These are phyloP conservation scores for Trachemys scripta DNA, from an alignment of 2,113 vertebrate genomes.

Conservation along the genomic window DNA sequence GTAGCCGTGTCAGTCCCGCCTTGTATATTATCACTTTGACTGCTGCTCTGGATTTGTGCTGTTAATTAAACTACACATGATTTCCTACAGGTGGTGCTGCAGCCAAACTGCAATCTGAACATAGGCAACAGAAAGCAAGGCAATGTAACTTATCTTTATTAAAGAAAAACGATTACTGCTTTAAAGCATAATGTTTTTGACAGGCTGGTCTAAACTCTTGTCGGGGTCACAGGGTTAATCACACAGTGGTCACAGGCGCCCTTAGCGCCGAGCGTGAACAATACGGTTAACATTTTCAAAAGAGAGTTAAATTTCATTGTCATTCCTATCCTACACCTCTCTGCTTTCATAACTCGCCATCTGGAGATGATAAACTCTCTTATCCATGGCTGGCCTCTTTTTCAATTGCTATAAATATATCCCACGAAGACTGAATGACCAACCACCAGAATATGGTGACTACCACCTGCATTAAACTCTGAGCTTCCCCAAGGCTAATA, in stretches of 20 bases:
- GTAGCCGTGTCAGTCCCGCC: background rate
- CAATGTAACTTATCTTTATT: conserved; percentile 37
- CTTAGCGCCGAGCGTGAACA: conserved; percentile 58
- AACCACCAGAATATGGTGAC: conserved; percentile 44
- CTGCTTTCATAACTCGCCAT: conserved; percentile 64
- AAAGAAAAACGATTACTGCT: conserved; percentile 40
- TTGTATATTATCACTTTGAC: background rate
- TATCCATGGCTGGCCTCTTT: conserved; percentile 22
- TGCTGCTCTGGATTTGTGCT: background rate
- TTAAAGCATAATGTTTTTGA: conserved; percentile 56
- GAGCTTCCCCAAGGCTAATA: conserved; percentile 66
- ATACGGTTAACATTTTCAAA: conserved; percentile 70
- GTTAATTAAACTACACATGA: conserved; percentile 48
- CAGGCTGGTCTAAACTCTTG: conserved; percentile 65
- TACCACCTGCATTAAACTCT: conserved; percentile 69
- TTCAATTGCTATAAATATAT: background rate
- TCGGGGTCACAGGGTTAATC: conserved; percentile 66
- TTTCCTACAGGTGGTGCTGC: conserved; percentile 70
- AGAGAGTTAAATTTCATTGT: conserved; percentile 62
- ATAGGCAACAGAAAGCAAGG: conserved; percentile 46
- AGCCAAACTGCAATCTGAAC: conserved; percentile 37
- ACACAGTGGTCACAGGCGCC: conserved; percentile 55
- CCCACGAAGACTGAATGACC: conserved; percentile 29
- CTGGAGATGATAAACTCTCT: conserved; percentile 66
- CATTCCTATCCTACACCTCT: conserved; percentile 53